Conservation (phyloP, 2,113 vertebrate genomes). For the Poecilia latipinna region DNA sequence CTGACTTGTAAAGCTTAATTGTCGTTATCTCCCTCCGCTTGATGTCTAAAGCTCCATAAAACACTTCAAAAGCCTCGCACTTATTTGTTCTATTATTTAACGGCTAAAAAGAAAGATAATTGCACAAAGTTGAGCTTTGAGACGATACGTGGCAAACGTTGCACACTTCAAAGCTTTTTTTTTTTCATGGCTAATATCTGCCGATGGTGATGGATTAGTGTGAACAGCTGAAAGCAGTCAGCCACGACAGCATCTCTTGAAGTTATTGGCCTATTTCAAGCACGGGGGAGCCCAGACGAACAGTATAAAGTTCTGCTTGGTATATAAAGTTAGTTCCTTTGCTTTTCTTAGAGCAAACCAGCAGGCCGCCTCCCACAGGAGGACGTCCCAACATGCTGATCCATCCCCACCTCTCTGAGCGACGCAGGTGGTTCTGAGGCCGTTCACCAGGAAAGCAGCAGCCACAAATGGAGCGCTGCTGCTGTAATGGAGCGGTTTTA, state of each 20-base stretch:
- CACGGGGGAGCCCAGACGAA: not conserved
- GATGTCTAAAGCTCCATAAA: slow-evolving; percentile 10
- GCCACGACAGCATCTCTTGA: not conserved
- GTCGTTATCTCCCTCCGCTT: not conserved
- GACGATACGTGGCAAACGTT: not conserved
- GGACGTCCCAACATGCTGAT: slow-evolving; percentile 26
- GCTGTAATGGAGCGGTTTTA: slow-evolving; percentile 43
- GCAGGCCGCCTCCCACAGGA: slow-evolving; percentile 43
- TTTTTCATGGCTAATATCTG: not conserved
- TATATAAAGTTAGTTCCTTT: slow-evolving; percentile 20
- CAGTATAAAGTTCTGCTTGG: slow-evolving; percentile 25
- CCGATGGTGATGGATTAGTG: not conserved
- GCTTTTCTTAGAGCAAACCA: slow-evolving; percentile 44
- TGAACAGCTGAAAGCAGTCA: not conserved
- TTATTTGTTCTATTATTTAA: slow-evolving; percentile 10
- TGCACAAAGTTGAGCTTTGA: not conserved
- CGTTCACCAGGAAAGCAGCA: not conserved
- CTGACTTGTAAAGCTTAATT: not conserved
- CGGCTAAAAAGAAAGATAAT: slow-evolving; percentile 16
- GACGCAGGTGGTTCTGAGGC: too few relatives aligned
- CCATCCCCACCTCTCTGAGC: not conserved
- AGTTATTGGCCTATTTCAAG: slow-evolving; percentile 24
- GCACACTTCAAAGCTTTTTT: not conserved
- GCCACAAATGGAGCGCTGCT: not conserved
- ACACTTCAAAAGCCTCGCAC: slow-evolving; percentile 2